Evolutionary conservation across 2,888 invertebrate genomes (phyloP), one percentile per base, ranked within the genome.

Genomic region (Leucophenga montana): DNA sequence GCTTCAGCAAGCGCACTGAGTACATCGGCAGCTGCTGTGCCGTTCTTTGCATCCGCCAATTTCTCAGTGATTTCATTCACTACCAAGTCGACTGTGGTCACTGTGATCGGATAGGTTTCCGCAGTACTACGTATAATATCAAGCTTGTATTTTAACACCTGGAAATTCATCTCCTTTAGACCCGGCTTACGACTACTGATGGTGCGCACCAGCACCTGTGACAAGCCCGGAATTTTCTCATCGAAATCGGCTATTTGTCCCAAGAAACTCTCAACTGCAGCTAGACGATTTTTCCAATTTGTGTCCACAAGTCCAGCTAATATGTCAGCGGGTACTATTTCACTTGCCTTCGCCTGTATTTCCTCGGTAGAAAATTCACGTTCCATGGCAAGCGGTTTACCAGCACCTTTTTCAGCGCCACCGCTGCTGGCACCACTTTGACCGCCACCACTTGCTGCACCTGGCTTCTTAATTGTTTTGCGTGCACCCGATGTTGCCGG

Each of bases 271-370:
- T 97, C 96, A 14, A 94, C 93, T 0, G 95, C 92, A 11, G 92
- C 89, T 16, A 97, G 90, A 33, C 97, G 91, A 69, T 89, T 93
- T 90, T 97, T 97, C 97, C 97, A 97, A 89, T 96, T 95, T 62
- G 92, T 87, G 85, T 95, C 96, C 0, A 90, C 90, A 4, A 97
- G 89, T 64, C 94, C 95, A 82, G 87, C 85, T 2, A 93, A 77
- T 22, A 94, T 90, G 56, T 94, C 94, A 0, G 91, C 87, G 0
- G 94, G 87, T 13, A 96, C 87, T 18, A 94, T 81, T 73, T 92
- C 92, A 48, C 92, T 91, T 0, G 95, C 94, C 77, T 92, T 92
- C 67, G 93, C 93, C 68, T 94, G 93, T 0, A 95, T 93, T 77
- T 95, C 95, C 71, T 97, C 97, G 27, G 92, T 91, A 14, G 92